phyloP scores from a whole-genome alignment of 2,888 invertebrate species.

The Oligia strigilis region DNA sequence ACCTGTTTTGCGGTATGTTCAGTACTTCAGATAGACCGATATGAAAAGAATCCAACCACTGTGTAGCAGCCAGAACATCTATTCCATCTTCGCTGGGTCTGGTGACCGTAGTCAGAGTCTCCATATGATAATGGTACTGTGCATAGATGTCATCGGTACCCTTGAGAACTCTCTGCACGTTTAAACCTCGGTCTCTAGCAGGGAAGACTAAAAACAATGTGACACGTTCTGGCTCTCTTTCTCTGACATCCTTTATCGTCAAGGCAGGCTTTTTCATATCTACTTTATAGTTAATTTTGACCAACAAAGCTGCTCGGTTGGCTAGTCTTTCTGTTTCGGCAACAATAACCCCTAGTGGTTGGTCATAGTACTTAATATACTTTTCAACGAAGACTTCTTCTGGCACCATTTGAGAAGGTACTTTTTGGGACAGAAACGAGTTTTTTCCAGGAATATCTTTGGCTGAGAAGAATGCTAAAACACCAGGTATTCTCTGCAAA shows the following conservation, averaged over 20 bases:
- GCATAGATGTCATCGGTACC: slow-evolving; percentile 89
- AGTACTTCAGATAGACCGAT: slow-evolving; percentile 87
- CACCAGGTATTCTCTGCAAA: slow-evolving; percentile 92
- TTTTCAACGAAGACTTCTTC: slow-evolving; percentile 90
- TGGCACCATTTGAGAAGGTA: slow-evolving; percentile 62
- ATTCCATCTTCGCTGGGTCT: slow-evolving; percentile 92
- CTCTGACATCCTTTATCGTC: slow-evolving; percentile 76
- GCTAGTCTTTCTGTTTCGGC: slow-evolving; percentile 91
- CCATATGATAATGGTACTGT: slow-evolving; percentile 94
- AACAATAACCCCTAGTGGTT: slow-evolving; percentile 92
- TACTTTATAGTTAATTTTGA: slow-evolving; percentile 90
- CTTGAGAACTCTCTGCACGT: slow-evolving; percentile 88
- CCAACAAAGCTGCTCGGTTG: slow-evolving; percentile 90
- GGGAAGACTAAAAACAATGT: slow-evolving; percentile 71
- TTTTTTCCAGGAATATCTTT: slow-evolving; percentile 93
- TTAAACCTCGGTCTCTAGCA: slow-evolving; percentile 77
- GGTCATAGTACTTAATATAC: slow-evolving; percentile 91
- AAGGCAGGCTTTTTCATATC: slow-evolving; percentile 78
- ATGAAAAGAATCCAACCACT: slow-evolving; percentile 91
- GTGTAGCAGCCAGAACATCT: slow-evolving; percentile 90
- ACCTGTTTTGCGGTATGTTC: slow-evolving; percentile 91
- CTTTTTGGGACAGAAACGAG: slow-evolving; percentile 82
- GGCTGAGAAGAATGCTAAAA: slow-evolving; percentile 91
- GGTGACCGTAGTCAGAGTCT: slow-evolving; percentile 91
- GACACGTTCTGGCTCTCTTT: slow-evolving; percentile 76